A percentile compares a stretch with the other conserved stretches of the same genome.
Evolutionary conservation across 2,113 vertebrate species (phyloP).

Genomic region (Heteronetta atricapilla): DNA sequence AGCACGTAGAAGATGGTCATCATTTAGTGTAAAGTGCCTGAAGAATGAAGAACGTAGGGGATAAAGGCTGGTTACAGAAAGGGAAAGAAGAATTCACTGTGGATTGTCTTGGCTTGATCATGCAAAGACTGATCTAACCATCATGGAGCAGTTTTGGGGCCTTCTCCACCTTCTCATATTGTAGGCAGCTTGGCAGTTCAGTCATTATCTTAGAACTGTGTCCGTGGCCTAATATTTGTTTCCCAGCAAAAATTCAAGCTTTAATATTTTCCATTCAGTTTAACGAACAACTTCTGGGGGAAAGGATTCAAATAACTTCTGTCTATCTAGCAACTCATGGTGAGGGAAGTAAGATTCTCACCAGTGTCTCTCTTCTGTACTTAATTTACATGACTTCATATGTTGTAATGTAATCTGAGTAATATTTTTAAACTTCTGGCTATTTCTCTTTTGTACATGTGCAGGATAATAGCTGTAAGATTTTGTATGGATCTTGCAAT

Average conservation of each 20-base stretch:
- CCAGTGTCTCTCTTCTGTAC: background rate
- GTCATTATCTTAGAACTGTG: background rate
- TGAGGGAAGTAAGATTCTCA: background rate
- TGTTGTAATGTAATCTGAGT: background rate
- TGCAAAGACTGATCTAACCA: background rate
- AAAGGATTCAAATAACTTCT: background rate
- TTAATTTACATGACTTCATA: background rate
- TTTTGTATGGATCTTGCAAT: background rate
- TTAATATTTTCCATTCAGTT: background rate
- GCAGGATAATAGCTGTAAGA: background rate
- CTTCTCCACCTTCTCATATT: background rate
- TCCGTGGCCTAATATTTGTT: background rate
- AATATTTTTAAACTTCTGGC: background rate
- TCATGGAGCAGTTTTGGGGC: background rate
- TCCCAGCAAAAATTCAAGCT: background rate
- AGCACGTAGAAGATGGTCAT: background rate
- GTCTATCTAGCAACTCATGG: background rate
- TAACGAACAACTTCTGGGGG: background rate
- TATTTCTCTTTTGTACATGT: background rate
- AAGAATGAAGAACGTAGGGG: background rate
- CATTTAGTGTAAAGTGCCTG: background rate
- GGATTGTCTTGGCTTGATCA: background rate
- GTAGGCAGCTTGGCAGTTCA: background rate
- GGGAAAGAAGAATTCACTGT: background rate
- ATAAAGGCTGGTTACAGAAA: background rate